Evolutionary conservation across 2,797 vertebrate species (phyloP).

Genomic region (Graptemys geographica): DNA sequence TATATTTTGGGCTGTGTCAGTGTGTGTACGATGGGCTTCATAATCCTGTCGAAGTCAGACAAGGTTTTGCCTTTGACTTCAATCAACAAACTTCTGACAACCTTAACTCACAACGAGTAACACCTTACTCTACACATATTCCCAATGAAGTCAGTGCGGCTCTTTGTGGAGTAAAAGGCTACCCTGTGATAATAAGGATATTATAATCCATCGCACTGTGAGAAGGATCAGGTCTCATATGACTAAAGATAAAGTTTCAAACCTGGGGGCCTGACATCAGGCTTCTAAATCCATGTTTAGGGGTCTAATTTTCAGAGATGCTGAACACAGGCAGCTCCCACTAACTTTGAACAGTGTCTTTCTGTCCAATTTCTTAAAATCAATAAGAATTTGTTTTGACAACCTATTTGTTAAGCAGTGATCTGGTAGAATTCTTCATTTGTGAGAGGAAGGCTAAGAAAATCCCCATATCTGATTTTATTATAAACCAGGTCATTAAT

Average conservation of each 20-base stretch:
- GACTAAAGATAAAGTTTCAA: neutral
- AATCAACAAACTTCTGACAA: neutral
- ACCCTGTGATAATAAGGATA: neutral
- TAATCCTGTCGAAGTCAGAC: neutral
- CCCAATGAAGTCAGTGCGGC: neutral
- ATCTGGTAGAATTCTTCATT: neutral
- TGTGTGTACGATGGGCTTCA: neutral
- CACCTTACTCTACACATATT: neutral
- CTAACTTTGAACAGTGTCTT: neutral
- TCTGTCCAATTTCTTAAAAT: neutral
- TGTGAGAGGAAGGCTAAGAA: neutral
- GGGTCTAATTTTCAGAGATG: neutral
- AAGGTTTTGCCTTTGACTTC: neutral
- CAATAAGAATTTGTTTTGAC: neutral
- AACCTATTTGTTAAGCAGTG: neutral
- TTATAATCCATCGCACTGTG: neutral
- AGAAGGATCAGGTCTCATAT: neutral
- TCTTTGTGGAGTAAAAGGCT: neutral
- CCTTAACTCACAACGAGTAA: neutral
- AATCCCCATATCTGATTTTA: neutral
- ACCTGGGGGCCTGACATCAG: accelerated
- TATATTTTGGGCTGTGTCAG: accelerated
- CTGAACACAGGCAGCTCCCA: neutral
- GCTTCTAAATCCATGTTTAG: accelerated
- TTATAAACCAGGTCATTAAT: neutral